Conservation (phyloP, 2,888 invertebrate genomes). For the Anthophora plumipes region DNA sequence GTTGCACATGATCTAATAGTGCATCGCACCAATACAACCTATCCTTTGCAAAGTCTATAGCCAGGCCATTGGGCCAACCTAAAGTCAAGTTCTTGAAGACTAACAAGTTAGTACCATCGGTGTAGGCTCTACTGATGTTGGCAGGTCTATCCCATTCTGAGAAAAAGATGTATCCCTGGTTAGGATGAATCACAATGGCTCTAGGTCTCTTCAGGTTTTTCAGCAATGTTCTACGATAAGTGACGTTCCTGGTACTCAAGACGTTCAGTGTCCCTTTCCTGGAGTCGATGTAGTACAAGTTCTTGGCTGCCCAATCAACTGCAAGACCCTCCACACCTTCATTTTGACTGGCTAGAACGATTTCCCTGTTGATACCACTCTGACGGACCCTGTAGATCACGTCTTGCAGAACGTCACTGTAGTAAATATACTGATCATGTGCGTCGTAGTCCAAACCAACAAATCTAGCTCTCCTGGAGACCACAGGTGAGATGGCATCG, state of each 20-base stretch:
- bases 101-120: constrained; percentile 94
- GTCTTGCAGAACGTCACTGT: constrained; percentile 98
- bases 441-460: constrained; percentile 98
- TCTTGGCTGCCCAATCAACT: constrained; percentile 98
- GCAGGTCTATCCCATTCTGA: constrained; percentile 98
- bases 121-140: constrained; percentile 96
- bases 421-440: constrained; percentile 95
- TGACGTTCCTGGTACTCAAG: constrained; percentile 93
- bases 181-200: constrained; percentile 98
- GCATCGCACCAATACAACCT: constrained; percentile 99
- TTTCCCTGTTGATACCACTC: constrained; percentile 93
- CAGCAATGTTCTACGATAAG: constrained; percentile 92
- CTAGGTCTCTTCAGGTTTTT: constrained; percentile 96
- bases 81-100: constrained; percentile 96
- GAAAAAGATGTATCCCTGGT: constrained; percentile 96
- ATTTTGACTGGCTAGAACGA: constrained; percentile 97
- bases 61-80: constrained; percentile 99
- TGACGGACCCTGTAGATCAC: constrained; percentile 94
- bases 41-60: constrained; percentile 95
- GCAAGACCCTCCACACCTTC: constrained; percentile 98
- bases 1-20: constrained; percentile 97
- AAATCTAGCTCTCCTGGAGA: constrained; percentile 95
- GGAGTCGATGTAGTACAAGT: constrained; percentile 97
- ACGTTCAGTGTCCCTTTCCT: constrained; percentile 97
- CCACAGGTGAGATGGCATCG: constrained; percentile 97